These are phyloP conservation scores for Erynnis tages DNA, from an alignment of 2,888 invertebrate species.

Conservation along the genomic window DNA sequence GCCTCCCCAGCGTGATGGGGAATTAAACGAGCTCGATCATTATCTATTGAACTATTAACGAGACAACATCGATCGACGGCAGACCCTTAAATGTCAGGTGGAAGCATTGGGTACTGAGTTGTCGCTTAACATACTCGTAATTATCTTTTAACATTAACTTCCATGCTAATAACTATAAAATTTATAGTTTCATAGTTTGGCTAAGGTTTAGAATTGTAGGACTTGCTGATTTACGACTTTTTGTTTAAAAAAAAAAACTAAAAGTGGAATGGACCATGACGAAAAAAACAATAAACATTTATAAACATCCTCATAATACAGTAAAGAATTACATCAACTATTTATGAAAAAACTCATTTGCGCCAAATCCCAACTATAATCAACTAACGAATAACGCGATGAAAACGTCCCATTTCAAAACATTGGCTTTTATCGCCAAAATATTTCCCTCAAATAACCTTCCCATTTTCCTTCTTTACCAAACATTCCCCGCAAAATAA, in stretches of 20 bases:
- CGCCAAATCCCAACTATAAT: no score
- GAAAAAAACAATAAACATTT: no score
- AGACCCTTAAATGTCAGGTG: conserved; percentile 16
- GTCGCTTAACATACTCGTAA: neutral
- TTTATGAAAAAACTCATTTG: no score
- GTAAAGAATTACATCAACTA: no score
- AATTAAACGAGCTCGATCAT: conserved; percentile 20
- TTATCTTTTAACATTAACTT: conserved; percentile 5
- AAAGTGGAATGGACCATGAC: no score
- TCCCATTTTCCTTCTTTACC: neutral
- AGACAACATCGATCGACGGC: conserved; percentile 13
- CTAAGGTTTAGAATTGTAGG: no score
- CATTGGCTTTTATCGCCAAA: neutral
- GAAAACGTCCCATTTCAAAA: neutral
- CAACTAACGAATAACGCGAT: neutral
- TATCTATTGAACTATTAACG: conserved; percentile 25
- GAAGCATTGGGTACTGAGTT: neutral
- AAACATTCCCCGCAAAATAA: neutral
- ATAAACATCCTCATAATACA: no score
- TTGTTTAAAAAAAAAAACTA: no score
- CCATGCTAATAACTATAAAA: neutral
- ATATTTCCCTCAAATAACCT: neutral
- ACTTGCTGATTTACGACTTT: no score
- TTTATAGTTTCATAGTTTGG: no score
- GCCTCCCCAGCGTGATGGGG: conserved; percentile 16